Conservation (phyloP, 2,888 invertebrate species). For the Melieria omissa region DNA sequence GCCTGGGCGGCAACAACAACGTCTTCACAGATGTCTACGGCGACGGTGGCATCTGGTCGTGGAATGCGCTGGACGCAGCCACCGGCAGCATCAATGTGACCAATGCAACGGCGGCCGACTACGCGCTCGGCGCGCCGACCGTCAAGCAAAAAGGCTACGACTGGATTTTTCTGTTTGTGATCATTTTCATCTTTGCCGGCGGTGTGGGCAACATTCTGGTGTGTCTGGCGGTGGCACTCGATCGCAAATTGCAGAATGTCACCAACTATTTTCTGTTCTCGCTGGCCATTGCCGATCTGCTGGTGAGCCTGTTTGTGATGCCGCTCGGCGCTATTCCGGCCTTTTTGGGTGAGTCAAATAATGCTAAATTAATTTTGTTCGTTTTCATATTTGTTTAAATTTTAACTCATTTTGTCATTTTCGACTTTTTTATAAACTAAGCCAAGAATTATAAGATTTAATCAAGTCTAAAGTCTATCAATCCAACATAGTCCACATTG, state of each 20-base stretch:
- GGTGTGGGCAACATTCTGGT: conserved; percentile 93
- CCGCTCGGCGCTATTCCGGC: conserved; percentile 94
- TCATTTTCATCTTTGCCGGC: conserved; percentile 87
- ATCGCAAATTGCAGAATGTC: conserved; percentile 90
- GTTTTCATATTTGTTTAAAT: background rate
- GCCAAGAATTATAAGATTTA: too few relatives aligned
- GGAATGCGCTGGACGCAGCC: conserved; percentile 26
- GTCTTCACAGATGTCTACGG: conserved; percentile 21
- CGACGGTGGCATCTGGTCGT: conserved; percentile 29
- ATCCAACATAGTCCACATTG: too few relatives aligned
- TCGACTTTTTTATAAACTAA: too few relatives aligned
- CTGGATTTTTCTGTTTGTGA: conserved; percentile 86
- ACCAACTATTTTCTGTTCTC: conserved; percentile 96
- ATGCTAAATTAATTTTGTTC: background rate
- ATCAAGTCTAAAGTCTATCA: too few relatives aligned
- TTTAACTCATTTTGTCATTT: too few relatives aligned
- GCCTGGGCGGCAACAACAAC: conserved; percentile 19
- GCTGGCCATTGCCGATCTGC: conserved; percentile 90
- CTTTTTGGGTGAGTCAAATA: conserved; percentile 81
- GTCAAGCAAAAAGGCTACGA: conserved; percentile 69
- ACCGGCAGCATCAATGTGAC: conserved; percentile 27
- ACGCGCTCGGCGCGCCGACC: conserved; percentile 10
- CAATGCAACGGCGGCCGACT: conserved; percentile 32
- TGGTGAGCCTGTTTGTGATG: conserved; percentile 95
- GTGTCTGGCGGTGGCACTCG: conserved; percentile 90